These are phyloP conservation scores for Apistogramma diplotaenia DNA, from an alignment of 2,113 vertebrate genomes.

Conservation along the genomic window DNA sequence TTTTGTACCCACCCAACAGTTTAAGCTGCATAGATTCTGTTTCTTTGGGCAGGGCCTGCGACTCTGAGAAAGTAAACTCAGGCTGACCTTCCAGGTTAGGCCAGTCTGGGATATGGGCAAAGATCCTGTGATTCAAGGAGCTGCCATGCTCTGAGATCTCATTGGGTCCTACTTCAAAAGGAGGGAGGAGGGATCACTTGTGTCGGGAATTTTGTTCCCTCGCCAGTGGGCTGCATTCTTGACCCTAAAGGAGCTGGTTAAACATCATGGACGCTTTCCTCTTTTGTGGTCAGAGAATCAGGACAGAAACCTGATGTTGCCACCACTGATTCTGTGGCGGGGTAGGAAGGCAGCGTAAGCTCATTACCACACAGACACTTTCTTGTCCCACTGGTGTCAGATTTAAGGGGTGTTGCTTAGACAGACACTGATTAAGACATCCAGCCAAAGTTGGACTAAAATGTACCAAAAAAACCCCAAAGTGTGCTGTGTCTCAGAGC, in stretches of 20 bases:
- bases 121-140: constrained; percentile 67
- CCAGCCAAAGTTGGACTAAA: constrained; percentile 35
- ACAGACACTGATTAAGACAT: constrained; percentile 70
- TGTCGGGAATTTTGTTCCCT: constrained; percentile 76
- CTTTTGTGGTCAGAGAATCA: constrained; percentile 70
- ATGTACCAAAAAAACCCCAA: background rate
- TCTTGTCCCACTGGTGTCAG: constrained; percentile 21
- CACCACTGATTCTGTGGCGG: constrained; percentile 59
- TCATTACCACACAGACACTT: constrained; percentile 59
- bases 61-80: constrained; percentile 88
- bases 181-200: constrained; percentile 72
- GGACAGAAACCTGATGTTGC: constrained; percentile 76
- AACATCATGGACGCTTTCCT: constrained; percentile 75
- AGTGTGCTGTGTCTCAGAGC: background rate
- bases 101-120: constrained; percentile 74
- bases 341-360: constrained; percentile 58
- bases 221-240: constrained; percentile 77
- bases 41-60: constrained; percentile 72
- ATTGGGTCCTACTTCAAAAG: constrained; percentile 66
- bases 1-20: constrained; percentile 73
- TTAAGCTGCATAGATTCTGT: constrained; percentile 83
- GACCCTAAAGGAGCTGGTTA: constrained; percentile 77
- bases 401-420: constrained; percentile 7
- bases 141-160: constrained; percentile 62
- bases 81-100: constrained; percentile 83